Base-by-base conservation (phyloP, 1,140 invertebrate genomes). In the Drosophila sp. region DNA sequence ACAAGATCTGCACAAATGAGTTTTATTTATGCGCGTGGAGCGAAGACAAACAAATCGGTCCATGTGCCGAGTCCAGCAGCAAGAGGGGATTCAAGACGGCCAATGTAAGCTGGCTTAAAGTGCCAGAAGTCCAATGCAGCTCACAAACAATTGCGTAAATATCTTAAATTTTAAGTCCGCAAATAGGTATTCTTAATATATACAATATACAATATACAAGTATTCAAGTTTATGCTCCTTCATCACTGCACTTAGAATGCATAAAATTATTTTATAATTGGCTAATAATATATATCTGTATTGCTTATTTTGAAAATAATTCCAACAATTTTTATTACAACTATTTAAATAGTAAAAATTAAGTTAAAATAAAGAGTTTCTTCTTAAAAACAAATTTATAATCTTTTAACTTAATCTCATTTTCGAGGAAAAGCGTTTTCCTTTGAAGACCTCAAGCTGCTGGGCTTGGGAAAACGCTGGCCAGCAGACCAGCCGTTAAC, bases 11-110 rank as follows among this genome's bases (percentile, higher is more conserved):
- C 34, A 13, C 58, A 76, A 87, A 82, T 78, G 64, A 67, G 82
- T 78, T 87, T 87, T 87, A 87, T 87, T 87, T 87, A 82, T 87
- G 82, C 78, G 67, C 76, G 69, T 82, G 82, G 72, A 62, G 74
- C 69, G 40, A 80, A 78, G 69, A 79, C 72, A 84, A 75, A 84
- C 56, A 84, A 64, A 64, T 56, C 58, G 13, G 48, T 8, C 54
- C 53, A 62, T 43, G 63, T 50, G 48, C 27, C 41, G 7, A 53
- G 41, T 7, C 40, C 6, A 7, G 14, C 13, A 25, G 6, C 2
- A n/a, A 9, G 13, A 27, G 48, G 16, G 36, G n/a, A 13, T 8
- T 13, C 2, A 0, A 25, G 14, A 40, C 11, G 16, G 38, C 18
- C 11, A 54, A 40, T 7, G 16, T 40, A n/a, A 54, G 36, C 56